These are phyloP conservation scores for Ptychobarbus kaznakovi DNA, from an alignment of 2,797 vertebrate genomes.

Conservation along the genomic window DNA sequence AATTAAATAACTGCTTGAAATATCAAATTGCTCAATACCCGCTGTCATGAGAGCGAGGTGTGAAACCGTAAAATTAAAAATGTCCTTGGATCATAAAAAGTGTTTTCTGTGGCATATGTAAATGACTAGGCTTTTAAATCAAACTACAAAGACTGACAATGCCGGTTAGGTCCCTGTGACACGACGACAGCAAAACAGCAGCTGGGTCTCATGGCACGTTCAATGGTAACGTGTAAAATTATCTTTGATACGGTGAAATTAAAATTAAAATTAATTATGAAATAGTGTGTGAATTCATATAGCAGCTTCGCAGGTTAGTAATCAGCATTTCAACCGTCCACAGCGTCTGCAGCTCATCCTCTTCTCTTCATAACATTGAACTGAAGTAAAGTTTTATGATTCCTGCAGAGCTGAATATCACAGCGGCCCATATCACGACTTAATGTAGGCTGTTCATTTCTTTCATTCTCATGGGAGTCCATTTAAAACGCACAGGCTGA, in stretches of 20 bases:
- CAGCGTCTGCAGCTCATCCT: conserved; percentile 64
- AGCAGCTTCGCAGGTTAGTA: conserved; percentile 65
- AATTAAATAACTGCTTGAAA: conserved; percentile 33
- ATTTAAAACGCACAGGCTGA: conserved; percentile 68
- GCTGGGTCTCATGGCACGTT: conserved; percentile 65
- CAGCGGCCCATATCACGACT: conserved; percentile 61
- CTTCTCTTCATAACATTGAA: conserved; percentile 66
- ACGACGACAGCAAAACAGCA: conserved; percentile 46
- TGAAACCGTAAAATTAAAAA: conserved; percentile 27
- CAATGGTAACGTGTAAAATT: conserved; percentile 62
- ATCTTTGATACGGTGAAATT: conserved; percentile 51
- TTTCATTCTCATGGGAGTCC: conserved; percentile 73
- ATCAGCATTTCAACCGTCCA: conserved; percentile 65
- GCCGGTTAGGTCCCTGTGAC: conserved; percentile 17
- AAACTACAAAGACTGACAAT: conserved; percentile 47
- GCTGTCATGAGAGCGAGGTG: not conserved
- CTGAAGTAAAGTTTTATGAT: conserved; percentile 66
- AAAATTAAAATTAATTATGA: conserved; percentile 66
- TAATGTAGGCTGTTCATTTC: conserved; percentile 71
- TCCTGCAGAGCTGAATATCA: conserved; percentile 50
- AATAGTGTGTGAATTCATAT: conserved; percentile 68
- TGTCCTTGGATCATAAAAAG: conserved; percentile 27
- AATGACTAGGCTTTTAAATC: conserved; percentile 54
- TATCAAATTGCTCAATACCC: not conserved
- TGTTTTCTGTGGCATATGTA: conserved; percentile 33